A percentile compares a stretch with the other conserved stretches of the same genome.
Conservation (phyloP, 2,113 vertebrate species). For the Notarius quadriscutis region DNA sequence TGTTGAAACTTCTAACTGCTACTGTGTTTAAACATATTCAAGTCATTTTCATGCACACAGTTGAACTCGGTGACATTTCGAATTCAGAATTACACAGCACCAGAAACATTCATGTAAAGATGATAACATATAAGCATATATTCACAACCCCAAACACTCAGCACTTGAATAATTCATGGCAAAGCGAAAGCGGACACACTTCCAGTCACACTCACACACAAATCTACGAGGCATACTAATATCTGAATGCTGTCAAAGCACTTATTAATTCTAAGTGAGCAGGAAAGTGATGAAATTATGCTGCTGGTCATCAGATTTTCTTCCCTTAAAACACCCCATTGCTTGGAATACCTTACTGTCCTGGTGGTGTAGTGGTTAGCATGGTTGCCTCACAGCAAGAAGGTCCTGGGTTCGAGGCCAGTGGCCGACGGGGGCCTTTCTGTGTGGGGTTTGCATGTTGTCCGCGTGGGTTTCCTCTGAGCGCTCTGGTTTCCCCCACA, state of each 20-base stretch:
- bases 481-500: too few relatives aligned
- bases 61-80: not conserved
- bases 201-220: not conserved
- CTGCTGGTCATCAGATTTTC: slow-evolving; percentile 29
- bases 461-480: too few relatives aligned
- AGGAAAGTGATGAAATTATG: slow-evolving; percentile 15
- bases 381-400: too few relatives aligned
- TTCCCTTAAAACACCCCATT: slow-evolving; percentile 28
- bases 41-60: not conserved
- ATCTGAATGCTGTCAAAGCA: slow-evolving; percentile 26
- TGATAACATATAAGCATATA: not conserved
- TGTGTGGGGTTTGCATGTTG: too few relatives aligned
- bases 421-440: too few relatives aligned
- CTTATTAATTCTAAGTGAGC: slow-evolving; percentile 33
- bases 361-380: too few relatives aligned
- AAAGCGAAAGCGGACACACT: not conserved
- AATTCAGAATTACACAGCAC: not conserved
- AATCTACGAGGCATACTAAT: not conserved
- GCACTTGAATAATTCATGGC: slow-evolving; percentile 16
- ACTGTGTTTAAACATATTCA: too few relatives aligned
- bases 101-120: not conserved
- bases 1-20: too few relatives aligned
- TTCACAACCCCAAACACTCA: not conserved
- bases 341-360: not conserved
- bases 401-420: too few relatives aligned